phyloP scores from a whole-genome alignment of 1,140 invertebrate genomes.

The Tyrophagus putrescentiae region DNA sequence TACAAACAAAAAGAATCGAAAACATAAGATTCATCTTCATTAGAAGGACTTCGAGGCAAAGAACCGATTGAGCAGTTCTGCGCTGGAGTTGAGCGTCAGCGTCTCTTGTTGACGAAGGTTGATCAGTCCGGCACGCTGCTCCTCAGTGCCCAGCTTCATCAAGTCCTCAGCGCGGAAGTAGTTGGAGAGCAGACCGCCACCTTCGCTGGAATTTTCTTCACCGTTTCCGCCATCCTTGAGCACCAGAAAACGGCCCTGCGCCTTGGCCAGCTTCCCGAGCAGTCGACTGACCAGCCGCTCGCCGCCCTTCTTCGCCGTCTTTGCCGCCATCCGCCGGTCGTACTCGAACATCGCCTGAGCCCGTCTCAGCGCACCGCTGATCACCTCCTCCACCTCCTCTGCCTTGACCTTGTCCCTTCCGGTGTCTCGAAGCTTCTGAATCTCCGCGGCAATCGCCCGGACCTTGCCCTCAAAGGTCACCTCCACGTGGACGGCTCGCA shows the following conservation, averaged over 20 bases:
- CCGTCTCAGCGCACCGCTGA: neutral
- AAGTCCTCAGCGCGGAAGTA: too few relatives aligned
- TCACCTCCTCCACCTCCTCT: constrained; percentile 1
- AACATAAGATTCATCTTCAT: too few relatives aligned
- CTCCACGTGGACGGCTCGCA: neutral
- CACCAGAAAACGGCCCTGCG: neutral
- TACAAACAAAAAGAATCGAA: too few relatives aligned
- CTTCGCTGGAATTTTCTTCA: too few relatives aligned
- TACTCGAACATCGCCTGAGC: neutral
- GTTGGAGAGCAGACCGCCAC: neutral
- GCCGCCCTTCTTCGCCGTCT: too few relatives aligned
- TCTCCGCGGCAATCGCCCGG: neutral
- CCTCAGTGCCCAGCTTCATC: too few relatives aligned
- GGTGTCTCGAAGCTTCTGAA: neutral
- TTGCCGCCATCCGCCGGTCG: neutral
- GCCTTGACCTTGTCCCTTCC: neutral
- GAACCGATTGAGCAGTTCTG: too few relatives aligned
- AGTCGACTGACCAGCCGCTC: neutral
- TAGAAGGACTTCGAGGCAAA: too few relatives aligned
- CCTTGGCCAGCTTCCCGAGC: neutral
- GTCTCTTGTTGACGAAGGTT: too few relatives aligned
- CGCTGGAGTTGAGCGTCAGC: too few relatives aligned
- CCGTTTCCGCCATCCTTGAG: neutral
- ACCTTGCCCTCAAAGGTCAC: neutral
- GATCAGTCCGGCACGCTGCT: too few relatives aligned